Conservation (phyloP, 2,888 invertebrate genomes). For the Carpatolechia fugitivella region DNA sequence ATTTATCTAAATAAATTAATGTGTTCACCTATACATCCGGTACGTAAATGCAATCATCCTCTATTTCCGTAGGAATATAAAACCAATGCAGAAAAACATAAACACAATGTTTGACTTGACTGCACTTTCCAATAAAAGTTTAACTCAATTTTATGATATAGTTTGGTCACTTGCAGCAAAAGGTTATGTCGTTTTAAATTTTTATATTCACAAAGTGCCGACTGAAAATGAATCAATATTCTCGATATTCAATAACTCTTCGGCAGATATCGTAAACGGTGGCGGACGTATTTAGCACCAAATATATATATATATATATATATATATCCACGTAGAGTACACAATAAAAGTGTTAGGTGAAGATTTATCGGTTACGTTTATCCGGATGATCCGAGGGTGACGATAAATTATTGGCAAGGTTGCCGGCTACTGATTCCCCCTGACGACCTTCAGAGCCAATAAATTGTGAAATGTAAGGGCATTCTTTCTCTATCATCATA, state of each 20-base stretch:
- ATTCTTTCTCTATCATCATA: no score
- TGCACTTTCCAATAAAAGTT: not conserved
- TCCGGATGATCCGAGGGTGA: slow-evolving; percentile 51
- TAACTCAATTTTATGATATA: not conserved
- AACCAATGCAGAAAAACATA: not conserved
- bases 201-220: not conserved
- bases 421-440: slow-evolving; percentile 21
- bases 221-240: slow-evolving; percentile 15
- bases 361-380: slow-evolving; percentile 53
- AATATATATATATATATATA: slow-evolving; percentile 46
- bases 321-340: slow-evolving; percentile 39
- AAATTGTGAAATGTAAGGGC: not conserved
- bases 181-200: not conserved
- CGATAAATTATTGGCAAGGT: slow-evolving; percentile 50
- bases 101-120: not conserved
- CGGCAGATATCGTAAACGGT: slow-evolving; percentile 34
- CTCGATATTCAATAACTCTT: slow-evolving; percentile 32
- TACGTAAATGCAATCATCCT: no score
- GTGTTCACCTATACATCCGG: no score
- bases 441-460: not conserved
- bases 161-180: not conserved
- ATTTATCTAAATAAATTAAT: no score
- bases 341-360: slow-evolving; percentile 43
- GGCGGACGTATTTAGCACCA: slow-evolving; percentile 34
- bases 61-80: no score